Percentiles rank a stretch among this genome's conserved stretches.
phyloP scores from a whole-genome alignment of 2,797 vertebrate species.

The Ataeniobius toweri region DNA sequence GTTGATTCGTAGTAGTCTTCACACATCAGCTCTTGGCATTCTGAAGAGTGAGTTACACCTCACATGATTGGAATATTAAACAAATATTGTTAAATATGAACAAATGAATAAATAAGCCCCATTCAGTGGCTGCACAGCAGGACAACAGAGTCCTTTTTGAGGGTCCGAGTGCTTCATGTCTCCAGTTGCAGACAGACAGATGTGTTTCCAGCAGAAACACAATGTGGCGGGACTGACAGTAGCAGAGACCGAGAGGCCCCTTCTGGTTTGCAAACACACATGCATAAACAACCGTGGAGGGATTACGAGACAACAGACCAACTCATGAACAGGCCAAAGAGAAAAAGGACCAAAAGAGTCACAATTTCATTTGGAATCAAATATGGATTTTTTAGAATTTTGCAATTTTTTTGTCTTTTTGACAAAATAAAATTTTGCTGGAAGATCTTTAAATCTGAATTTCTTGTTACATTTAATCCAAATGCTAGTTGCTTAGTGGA shows the following conservation, averaged over 20 bases:
- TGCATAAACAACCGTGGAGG: conserved; percentile 24
- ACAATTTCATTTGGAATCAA: background rate
- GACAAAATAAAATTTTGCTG: too few relatives aligned
- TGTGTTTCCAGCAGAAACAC: conserved; percentile 63
- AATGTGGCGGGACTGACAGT: conserved; percentile 51
- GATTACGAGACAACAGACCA: conserved; percentile 11
- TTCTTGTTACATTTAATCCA: background rate
- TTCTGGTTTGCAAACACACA: conserved; percentile 43
- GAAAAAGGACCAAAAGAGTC: background rate
- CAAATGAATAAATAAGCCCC: conserved; percentile 75
- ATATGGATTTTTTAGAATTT: background rate
- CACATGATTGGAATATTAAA: conserved; percentile 72
- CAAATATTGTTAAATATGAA: conserved; percentile 79
- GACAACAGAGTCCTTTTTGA: conserved; percentile 53
- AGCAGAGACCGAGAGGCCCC: conserved; percentile 55
- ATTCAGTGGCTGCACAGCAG: conserved; percentile 53
- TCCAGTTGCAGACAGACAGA: conserved; percentile 55
- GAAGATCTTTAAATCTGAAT: too few relatives aligned
- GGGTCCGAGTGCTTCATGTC: conserved; percentile 56
- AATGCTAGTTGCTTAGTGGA: background rate
- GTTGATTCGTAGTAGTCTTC: conserved; percentile 70
- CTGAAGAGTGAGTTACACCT: conserved; percentile 72
- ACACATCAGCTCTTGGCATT: conserved; percentile 76
- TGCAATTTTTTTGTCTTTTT: background rate
- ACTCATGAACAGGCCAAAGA: background rate